Percentiles rank a stretch among this genome's conserved stretches.
Evolutionary conservation across 2,888 invertebrate genomes (phyloP).

Genomic region (Drosophila formosana): DNA sequence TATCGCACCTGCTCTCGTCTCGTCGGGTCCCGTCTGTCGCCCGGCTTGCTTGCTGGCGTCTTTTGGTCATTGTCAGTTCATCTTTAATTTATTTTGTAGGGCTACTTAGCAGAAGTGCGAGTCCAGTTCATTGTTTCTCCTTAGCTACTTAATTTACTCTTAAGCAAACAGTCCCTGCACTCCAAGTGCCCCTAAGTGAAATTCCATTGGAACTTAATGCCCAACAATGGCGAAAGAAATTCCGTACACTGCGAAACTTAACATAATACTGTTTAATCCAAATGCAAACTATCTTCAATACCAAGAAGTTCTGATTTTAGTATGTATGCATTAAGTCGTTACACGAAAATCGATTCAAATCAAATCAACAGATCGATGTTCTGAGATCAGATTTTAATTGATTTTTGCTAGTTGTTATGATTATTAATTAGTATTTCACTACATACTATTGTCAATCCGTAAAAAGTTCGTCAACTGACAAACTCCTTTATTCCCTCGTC

Average conservation of each 20-base stretch:
- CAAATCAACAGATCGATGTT: too few species aligned
- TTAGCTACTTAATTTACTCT: slow-evolving; percentile 43
- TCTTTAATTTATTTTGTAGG: slow-evolving; percentile 60
- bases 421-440: background rate
- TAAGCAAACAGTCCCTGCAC: background rate
- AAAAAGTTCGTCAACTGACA: too few species aligned
- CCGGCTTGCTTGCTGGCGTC: slow-evolving; percentile 11
- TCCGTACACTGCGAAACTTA: slow-evolving; percentile 7
- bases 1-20: slow-evolving; percentile 67
- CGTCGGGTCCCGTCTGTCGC: slow-evolving; percentile 15
- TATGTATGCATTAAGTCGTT: too few species aligned
- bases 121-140: slow-evolving; percentile 47
- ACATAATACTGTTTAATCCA: background rate
- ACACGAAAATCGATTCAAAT: too few species aligned
- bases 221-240: background rate
- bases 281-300: background rate
- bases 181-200: background rate
- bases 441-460: background rate
- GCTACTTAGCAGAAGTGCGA: slow-evolving; percentile 44
- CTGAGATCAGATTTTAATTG: too few species aligned
- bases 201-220: slow-evolving; percentile 10
- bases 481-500: background rate
- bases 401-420: too few species aligned
- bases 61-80: slow-evolving; percentile 31
- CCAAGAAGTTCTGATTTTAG: too few species aligned